Base-by-base conservation (phyloP, 2,797 vertebrate genomes). In the Champsocephalus esox region DNA sequence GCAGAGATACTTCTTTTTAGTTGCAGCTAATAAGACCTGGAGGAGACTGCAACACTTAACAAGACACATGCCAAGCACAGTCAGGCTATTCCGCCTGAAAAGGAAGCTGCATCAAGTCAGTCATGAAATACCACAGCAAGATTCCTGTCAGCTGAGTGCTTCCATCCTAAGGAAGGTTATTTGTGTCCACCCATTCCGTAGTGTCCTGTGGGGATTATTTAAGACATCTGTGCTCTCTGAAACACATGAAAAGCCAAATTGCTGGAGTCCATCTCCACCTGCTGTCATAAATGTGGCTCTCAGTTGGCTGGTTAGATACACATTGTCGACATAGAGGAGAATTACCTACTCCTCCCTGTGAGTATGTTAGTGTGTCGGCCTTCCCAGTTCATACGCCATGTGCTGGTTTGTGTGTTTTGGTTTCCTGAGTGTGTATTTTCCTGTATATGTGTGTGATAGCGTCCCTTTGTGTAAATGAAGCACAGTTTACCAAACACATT, bases 181-280 rank as follows among this genome's bases (percentile, higher is more conserved):
- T 52, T 75, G 70, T 65, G 28, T 81, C 58, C 64, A 70, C 65
- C 48, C 72, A 38, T 55, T 52, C 28, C 54, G 12, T 38, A 12
- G 9, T 54, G 58, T 75, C 66, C 58, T 68, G 17, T 28, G 75
- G 73, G 82, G 44, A 44, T 86, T 86, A 83, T 65, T 56, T 82
- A 86, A 88, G 56, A 75, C 58, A 61, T 67, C 21, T 50, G 65
- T 46, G 63, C 66, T 76, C 51, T 70, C 43, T 64, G 75, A 73
- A 64, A 73, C 49, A 72, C 69, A 54, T 51, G 16, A 79, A 68
- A 3, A 73, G 59, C 41, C 75, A 54, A 43, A 67, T 58, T 67
- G 43, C 41, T 63, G n/a, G 66, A 83, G 28, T 80, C 65, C 43
- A 75, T 50, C n/a, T 48, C 21, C 51, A 70, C 78, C 41, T 60